Conservation (phyloP, 2,113 vertebrate species). For the Cephalopholis sonnerati region DNA sequence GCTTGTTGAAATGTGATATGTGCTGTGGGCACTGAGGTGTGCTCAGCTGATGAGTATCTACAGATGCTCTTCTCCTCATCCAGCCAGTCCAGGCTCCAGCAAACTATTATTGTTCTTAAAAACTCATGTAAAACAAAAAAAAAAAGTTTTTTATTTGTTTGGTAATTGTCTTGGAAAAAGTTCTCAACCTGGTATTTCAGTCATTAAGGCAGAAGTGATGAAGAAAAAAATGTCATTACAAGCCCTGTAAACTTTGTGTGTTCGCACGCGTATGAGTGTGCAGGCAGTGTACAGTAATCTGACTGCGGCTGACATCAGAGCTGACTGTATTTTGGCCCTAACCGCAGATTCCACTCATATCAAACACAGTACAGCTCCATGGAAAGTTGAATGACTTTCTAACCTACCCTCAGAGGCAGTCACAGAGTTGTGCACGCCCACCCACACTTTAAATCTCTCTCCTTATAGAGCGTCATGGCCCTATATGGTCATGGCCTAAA, state of each 20-base stretch:
- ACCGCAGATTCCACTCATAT: slow-evolving; percentile 48
- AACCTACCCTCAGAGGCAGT: background rate
- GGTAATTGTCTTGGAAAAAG: no score
- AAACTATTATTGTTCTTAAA: no score
- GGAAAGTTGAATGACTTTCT: slow-evolving; percentile 34
- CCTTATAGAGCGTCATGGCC: background rate
- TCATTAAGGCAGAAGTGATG: background rate
- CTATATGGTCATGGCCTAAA: background rate
- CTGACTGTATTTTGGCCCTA: slow-evolving; percentile 15
- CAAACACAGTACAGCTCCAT: background rate
- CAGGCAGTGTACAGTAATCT: slow-evolving; percentile 18
- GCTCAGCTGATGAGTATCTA: background rate
- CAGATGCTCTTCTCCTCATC: background rate
- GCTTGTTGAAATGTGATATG: background rate
- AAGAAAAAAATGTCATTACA: background rate
- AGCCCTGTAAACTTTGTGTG: background rate
- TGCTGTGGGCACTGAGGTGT: background rate
- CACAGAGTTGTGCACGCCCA: background rate
- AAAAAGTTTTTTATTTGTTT: no score
- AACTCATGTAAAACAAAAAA: background rate
- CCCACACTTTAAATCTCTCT: background rate
- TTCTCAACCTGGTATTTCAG: background rate
- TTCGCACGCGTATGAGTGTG: background rate
- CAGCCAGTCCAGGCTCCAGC: background rate
- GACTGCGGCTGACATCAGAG: slow-evolving; percentile 26